phyloP scores from a whole-genome alignment of 2,113 vertebrate genomes.

The Grallaria varia region DNA sequence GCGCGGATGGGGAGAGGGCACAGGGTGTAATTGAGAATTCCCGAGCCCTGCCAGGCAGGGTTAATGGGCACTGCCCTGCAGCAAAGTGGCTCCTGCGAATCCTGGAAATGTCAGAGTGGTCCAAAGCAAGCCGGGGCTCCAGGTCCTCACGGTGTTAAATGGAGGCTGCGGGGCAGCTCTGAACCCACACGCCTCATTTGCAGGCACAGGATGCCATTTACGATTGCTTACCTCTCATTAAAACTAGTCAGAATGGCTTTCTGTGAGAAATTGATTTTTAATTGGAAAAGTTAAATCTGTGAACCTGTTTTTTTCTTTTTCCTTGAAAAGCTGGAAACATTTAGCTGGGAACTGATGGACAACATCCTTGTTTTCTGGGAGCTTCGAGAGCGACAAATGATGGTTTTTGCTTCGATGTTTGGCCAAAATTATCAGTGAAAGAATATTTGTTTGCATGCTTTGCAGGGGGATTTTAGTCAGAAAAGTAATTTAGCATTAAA shows the following conservation, averaged over 20 bases:
- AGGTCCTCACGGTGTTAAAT: background rate
- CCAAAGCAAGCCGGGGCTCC: background rate
- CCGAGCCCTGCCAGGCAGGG: slow-evolving; percentile 19
- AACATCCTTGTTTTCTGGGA: background rate
- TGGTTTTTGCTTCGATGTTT: background rate
- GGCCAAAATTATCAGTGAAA: background rate
- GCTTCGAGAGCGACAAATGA: background rate
- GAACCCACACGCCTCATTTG: background rate
- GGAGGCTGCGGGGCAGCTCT: slow-evolving; percentile 38
- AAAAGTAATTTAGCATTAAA: background rate
- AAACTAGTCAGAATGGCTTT: slow-evolving; percentile 2
- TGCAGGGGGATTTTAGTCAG: background rate
- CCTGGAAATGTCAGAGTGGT: slow-evolving; percentile 16
- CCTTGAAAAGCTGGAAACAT: background rate
- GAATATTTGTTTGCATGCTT: background rate
- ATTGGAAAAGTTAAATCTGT: slow-evolving; percentile 17
- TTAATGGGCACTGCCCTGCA: slow-evolving; percentile 48
- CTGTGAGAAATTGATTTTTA: slow-evolving; percentile 38
- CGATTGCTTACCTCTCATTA: slow-evolving; percentile 17
- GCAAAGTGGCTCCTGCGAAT: background rate
- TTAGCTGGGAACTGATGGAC: background rate
- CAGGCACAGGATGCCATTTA: slow-evolving; percentile 21
- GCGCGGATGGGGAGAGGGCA: background rate
- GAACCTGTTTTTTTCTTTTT: background rate
- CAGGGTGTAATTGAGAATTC: background rate